phyloP scores from a whole-genome alignment of 2,888 invertebrate species.

The Chymomyza fuscimana region DNA sequence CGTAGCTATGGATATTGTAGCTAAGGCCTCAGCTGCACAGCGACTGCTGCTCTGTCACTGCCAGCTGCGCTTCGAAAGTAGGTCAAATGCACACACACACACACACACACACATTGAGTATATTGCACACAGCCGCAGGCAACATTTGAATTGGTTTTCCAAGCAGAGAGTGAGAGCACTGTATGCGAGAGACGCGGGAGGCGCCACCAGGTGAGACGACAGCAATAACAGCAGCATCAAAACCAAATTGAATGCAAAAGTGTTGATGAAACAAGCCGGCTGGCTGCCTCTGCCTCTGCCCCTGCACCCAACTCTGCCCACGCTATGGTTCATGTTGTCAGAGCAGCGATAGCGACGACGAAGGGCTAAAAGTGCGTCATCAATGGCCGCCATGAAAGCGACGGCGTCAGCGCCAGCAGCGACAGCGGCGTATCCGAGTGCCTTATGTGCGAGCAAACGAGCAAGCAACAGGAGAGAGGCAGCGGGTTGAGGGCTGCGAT shows the following conservation, averaged over 20 bases:
- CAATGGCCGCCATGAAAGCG: conserved; percentile 70
- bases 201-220: conserved; percentile 18
- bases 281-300: conserved; percentile 21
- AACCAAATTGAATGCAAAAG: conserved; percentile 49
- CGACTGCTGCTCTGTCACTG: conserved; percentile 19
- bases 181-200: conserved; percentile 29
- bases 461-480: conserved; percentile 19
- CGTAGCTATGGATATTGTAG: background rate
- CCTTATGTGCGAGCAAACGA: conserved; percentile 24
- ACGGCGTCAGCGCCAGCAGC: conserved; percentile 36
- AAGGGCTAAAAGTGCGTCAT: conserved; percentile 77
- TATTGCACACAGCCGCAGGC: conserved; percentile 53
- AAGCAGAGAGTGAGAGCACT: conserved; percentile 22
- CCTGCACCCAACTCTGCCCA: conserved; percentile 12
- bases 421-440: conserved; percentile 20
- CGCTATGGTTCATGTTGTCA: conserved; percentile 28
- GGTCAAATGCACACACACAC: conserved; percentile 60
- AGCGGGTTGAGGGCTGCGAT: conserved; percentile 20
- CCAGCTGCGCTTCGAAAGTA: conserved; percentile 43
- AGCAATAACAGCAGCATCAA: conserved; percentile 28
- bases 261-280: conserved; percentile 49
- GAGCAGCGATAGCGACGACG: conserved; percentile 50
- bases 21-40: conserved; percentile 10
- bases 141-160: conserved; percentile 63
- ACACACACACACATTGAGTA: conserved; percentile 7